Evolutionary conservation across 2,113 vertebrate species (phyloP), one percentile per base, ranked within the genome.

Genomic region (Chlorodrepanis virens): DNA sequence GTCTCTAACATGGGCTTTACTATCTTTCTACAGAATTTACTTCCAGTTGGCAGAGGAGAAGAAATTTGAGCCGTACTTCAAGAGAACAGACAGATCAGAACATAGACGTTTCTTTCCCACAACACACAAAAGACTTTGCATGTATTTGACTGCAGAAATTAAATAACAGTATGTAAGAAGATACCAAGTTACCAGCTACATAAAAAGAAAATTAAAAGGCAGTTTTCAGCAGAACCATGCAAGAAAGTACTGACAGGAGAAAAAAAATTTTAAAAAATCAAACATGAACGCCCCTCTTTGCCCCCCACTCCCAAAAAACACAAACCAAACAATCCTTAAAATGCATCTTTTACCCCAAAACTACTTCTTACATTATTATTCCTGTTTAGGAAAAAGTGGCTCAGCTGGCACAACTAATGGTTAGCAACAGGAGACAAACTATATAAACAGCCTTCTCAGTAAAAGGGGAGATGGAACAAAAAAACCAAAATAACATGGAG

Each of bases 271-370:
- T 33, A 5, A 71, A 25, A 21, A 39, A 19, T 4, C 24, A 13
- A 31, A 39, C 17, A 22, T 5, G 5, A 44, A 45, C 4, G 2
- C 13, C 13, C 8, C 11, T 35, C 33, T 35, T 35, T 21, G 1
- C 9, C 6, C 6, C 9, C 2, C 1, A 0, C 1, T 16, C 3
- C 3, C 1, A 42, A 11, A n/a, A 53, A 25, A 10, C 0, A 0
- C 47, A 25, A 37, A 56, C 18, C 14, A 69, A 69, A 68, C 22
- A 20, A 59, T 27, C 11, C 37, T 50, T 59, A 76, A 84, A 70
- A 75, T 59, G 23, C 29, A 68, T 16, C 3, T 33, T 59, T 79
- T 71, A 50, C 12, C 33, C 12, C 8, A 33, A 72, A 50, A 35
- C 10, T 0, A n/a, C 40, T 37, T 91, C 37, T n/a, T 64, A 20